Conservation (phyloP, 1,140 invertebrate species). For the Drosophila bifasciata region DNA sequence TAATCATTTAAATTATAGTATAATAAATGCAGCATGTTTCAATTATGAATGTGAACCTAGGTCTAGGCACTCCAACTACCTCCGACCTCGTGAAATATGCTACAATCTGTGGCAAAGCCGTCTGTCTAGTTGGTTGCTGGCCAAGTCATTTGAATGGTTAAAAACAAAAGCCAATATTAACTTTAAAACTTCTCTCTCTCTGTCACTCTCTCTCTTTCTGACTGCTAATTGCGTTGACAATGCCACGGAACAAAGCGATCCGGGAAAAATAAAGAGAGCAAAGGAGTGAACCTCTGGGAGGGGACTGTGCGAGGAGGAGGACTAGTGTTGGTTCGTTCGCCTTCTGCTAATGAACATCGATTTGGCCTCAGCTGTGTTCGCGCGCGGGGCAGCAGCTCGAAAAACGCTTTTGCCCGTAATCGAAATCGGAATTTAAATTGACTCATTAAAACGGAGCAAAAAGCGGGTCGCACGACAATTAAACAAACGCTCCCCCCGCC, state of each 20-base stretch:
- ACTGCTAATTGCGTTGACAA: constrained; percentile 76
- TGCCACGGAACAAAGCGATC: constrained; percentile 48
- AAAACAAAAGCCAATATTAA: constrained; percentile 66
- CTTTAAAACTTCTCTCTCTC: constrained; percentile 59
- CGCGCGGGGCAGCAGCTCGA: constrained; percentile 28
- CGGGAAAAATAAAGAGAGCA: constrained; percentile 31
- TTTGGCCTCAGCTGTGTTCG: constrained; percentile 69
- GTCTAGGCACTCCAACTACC: not conserved
- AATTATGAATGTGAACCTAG: constrained; percentile 40
- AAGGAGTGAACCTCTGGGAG: no score
- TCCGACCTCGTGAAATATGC: constrained; percentile 27
- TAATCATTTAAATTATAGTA: constrained; percentile 44
- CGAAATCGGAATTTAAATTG: constrained; percentile 82
- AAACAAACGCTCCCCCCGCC: constrained; percentile 59
- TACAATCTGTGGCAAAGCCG: constrained; percentile 18
- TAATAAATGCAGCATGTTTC: constrained; percentile 25
- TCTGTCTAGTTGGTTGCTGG: constrained; percentile 21
- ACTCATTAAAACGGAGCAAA: constrained; percentile 79
- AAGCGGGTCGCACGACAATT: constrained; percentile 79
- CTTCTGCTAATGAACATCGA: constrained; percentile 78
- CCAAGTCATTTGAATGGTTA: constrained; percentile 57
- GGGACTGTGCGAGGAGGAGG: not conserved
- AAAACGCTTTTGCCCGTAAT: constrained; percentile 63
- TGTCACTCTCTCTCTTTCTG: not conserved
- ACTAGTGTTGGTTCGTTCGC: constrained; percentile 12